Conservation (phyloP, 2,797 vertebrate species). For the Catamblyrhynchus diadema region DNA sequence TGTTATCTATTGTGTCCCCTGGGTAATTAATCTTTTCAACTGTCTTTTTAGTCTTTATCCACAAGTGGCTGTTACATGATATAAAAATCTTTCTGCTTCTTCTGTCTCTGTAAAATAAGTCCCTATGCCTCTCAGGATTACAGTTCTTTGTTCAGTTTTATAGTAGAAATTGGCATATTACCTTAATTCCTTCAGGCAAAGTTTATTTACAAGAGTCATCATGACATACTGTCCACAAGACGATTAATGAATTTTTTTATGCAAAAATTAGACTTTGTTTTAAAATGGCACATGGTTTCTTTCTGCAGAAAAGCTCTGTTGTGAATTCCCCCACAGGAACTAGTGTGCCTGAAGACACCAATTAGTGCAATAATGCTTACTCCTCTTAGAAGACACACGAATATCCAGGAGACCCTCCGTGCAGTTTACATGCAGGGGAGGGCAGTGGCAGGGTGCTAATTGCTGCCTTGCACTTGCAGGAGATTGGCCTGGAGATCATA, state of each 20-base stretch:
- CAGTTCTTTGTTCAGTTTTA: not conserved
- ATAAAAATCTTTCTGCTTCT: not conserved
- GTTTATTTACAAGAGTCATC: not conserved
- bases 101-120: not conserved
- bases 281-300: not conserved
- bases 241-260: not conserved
- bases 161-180: not conserved
- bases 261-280: not conserved
- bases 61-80: not conserved
- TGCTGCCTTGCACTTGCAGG: not conserved
- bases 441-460: not conserved
- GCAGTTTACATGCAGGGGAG: not conserved
- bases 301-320: not conserved
- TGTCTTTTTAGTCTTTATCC: not conserved
- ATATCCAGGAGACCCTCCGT: not conserved
- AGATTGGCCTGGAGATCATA: not conserved
- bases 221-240: not conserved
- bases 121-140: not conserved
- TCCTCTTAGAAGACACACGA: not conserved
- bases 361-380: not conserved
- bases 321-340: not conserved
- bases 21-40: not conserved
- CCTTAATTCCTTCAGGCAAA: not conserved
- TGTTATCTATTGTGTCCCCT: not conserved
- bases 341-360: not conserved